Base-by-base conservation (phyloP, 2,113 vertebrate species). In the Gasterosteus nipponicus region DNA sequence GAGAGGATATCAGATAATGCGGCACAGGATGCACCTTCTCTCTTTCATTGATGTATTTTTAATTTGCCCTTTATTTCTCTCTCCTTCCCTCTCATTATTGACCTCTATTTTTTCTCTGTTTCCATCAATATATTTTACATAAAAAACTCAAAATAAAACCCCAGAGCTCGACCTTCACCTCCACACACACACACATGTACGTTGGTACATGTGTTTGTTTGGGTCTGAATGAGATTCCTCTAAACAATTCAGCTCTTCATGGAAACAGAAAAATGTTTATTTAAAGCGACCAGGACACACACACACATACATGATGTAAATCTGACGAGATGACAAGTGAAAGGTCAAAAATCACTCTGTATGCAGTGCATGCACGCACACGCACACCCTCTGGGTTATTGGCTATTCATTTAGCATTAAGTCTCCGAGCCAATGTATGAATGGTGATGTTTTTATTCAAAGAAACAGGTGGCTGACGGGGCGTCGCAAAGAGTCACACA, bases 341-440 rank as follows among this genome's bases (percentile, higher is more conserved):
- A 47, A 65, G 62, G 62, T 78, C 35, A 33, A 56, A 67, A 57
- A 57, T 4, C 0, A 63, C 29, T 64, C 19, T 16, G 31, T n/a
- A 38, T 38, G 35, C 35, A 38, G 59, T 31, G 59, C 35, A 53
- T 42, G 53, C 35, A 10, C 31, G 0, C 38, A 58, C 42, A 42
- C 65, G 18, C 22, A 16, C 33, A 46, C 78, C 85, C 81, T 81
- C 81, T 84, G 81, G 7, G 8, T 60, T 41, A 74, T 80, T 53
- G 65, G 18, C 58, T 69, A 22, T 62, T 74, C 51, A 69, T 31
- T 12, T 62, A 10, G 77, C 69, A 53, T 59, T 39, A 9, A 11
- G 54, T 63, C 60, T 67, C 33, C 0, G 7, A 59, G 77, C 77
- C 61, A 64, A 41, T 59, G 18, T 31, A 47, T 19, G 29, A 67